A percentile compares a stretch with the other conserved stretches of the same genome.
phyloP scores from a whole-genome alignment of 2,113 vertebrate genomes.

The Semnornis frantzii region DNA sequence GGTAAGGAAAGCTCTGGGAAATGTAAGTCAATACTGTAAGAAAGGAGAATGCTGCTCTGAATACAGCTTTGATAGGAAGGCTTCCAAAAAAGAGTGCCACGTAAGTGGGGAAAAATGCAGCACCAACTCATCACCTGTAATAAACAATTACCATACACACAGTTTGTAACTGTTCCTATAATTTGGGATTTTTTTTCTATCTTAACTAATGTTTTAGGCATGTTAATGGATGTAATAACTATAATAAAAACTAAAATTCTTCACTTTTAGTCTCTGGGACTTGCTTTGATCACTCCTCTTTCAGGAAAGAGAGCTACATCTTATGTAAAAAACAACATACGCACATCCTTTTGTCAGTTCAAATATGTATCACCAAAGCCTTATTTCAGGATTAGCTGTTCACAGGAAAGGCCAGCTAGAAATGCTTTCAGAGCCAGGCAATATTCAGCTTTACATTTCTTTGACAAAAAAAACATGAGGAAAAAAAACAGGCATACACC shows the following conservation, averaged over 20 bases:
- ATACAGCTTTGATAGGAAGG: not conserved
- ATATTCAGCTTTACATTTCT: not conserved
- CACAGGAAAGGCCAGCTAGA: not conserved
- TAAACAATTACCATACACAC: not conserved
- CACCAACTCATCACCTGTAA: not conserved
- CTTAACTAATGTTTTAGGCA: not conserved
- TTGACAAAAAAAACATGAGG: rapidly evolving
- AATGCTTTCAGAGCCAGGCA: not conserved
- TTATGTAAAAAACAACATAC: rapidly evolving
- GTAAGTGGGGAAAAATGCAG: rapidly evolving
- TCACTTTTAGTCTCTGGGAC: not conserved
- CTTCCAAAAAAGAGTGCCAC: not conserved
- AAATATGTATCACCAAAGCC: not conserved
- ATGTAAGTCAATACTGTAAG: not conserved
- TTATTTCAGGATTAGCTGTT: not conserved
- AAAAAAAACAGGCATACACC: rapidly evolving
- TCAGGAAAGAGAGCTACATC: not conserved
- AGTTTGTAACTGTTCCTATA: not conserved
- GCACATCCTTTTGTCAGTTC: not conserved
- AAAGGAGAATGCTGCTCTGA: not conserved
- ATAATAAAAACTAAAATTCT: not conserved
- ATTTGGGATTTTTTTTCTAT: not conserved
- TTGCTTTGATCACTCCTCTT: not conserved
- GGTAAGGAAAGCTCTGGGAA: not conserved
- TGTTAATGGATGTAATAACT: not conserved